A percentile compares a stretch with the other conserved stretches of the same genome.
phyloP scores from a whole-genome alignment of 2,113 vertebrate species.

The Sciurus niger region DNA sequence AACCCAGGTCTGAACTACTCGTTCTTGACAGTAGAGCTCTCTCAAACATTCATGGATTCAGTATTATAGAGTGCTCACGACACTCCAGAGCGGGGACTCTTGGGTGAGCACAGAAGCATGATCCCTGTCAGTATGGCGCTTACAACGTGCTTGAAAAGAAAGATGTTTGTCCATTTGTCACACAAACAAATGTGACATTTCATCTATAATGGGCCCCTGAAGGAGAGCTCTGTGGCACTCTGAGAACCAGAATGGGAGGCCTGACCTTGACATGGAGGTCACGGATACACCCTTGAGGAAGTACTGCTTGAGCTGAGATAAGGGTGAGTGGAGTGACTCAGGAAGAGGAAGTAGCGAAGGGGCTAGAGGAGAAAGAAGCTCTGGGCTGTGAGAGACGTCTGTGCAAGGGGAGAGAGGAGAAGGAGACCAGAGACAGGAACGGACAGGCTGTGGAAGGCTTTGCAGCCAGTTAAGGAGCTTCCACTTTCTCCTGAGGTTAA shows the following conservation, averaged over 20 bases:
- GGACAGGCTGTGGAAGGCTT: neutral
- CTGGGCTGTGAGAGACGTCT: neutral
- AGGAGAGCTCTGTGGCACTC: neutral
- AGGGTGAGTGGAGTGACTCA: neutral
- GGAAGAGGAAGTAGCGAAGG: neutral
- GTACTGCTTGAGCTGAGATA: neutral
- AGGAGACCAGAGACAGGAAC: neutral
- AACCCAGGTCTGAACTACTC: neutral
- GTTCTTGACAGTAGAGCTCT: neutral
- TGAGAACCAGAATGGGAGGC: neutral
- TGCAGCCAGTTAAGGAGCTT: neutral
- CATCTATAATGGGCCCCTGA: neutral
- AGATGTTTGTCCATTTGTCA: neutral
- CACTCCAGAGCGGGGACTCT: neutral
- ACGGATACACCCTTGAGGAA: neutral
- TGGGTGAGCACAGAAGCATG: neutral
- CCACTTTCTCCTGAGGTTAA: neutral
- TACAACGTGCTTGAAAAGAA: neutral
- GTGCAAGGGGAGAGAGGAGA: neutral
- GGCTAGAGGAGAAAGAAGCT: neutral
- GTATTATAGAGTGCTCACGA: fast-evolving
- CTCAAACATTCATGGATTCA: neutral
- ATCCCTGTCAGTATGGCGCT: neutral
- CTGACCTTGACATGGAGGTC: neutral
- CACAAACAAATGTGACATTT: neutral